phyloP scores from a whole-genome alignment of 2,888 invertebrate genomes.

The Chamaedrilus cognettii region DNA sequence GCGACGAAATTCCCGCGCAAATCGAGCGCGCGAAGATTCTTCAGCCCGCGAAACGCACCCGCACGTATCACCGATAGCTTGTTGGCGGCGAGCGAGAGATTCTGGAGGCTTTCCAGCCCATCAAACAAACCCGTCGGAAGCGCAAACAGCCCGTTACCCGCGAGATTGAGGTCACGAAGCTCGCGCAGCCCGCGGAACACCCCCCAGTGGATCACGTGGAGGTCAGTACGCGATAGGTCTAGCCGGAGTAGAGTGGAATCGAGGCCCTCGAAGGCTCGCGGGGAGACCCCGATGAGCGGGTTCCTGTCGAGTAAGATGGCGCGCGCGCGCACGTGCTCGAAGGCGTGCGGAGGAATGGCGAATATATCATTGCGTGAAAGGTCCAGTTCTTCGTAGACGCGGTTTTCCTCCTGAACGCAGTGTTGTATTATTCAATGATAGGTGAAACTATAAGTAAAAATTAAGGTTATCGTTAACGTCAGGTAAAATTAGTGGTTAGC shows the following conservation, averaged over 20 bases:
- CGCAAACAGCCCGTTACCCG: conserved; percentile 33
- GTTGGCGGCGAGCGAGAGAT: conserved; percentile 28
- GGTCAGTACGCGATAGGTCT: conserved; percentile 23
- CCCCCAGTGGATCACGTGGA: conserved; percentile 36
- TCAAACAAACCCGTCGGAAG: conserved; percentile 34
- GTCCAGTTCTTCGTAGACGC: conserved; percentile 27
- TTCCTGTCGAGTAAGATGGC: conserved; percentile 31
- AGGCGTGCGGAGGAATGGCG: conserved; percentile 31
- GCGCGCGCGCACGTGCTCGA: conserved; percentile 21
- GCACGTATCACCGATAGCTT: conserved; percentile 20
- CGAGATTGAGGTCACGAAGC: conserved; percentile 28
- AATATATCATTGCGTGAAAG: conserved; percentile 33
- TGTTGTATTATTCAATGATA: conserved; percentile 25
- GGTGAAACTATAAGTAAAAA: no score
- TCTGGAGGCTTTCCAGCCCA: conserved; percentile 25
- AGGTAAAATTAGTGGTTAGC: no score
- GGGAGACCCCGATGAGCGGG: conserved; percentile 35
- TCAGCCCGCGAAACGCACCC: conserved; percentile 23
- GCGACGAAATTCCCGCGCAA: conserved; percentile 29
- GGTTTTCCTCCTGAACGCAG: conserved; percentile 16
- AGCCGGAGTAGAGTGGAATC: conserved; percentile 26
- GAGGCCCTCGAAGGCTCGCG: conserved; percentile 35
- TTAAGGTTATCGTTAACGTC: no score
- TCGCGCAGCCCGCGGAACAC: conserved; percentile 29
- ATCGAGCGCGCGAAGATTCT: conserved; percentile 22